Conservation (phyloP, 2,797 vertebrate species). For the Muscicapa striata region DNA sequence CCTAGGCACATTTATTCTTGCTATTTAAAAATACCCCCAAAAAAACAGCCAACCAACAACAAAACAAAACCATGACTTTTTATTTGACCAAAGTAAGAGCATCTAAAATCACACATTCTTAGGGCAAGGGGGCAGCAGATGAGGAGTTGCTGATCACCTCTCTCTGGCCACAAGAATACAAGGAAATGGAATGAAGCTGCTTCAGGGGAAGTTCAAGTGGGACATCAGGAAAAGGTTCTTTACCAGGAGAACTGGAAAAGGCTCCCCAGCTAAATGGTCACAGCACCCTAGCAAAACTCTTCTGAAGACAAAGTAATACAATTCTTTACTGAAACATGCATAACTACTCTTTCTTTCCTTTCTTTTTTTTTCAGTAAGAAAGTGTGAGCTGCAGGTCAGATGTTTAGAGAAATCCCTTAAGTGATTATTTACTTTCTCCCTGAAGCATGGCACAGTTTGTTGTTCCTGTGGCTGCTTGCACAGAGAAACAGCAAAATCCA, state of each 20-base stretch:
- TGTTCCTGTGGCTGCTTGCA: slow-evolving; percentile 35
- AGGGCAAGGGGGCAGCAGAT: background rate
- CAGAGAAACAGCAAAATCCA: slow-evolving; percentile 34
- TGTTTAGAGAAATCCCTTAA: slow-evolving; percentile 45
- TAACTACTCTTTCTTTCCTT: background rate
- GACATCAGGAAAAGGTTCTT: background rate
- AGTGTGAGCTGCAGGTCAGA: slow-evolving; percentile 8
- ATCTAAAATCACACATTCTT: background rate
- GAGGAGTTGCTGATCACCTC: background rate
- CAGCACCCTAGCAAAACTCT: background rate
- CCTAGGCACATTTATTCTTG: background rate
- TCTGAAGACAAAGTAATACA: background rate
- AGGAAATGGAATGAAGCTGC: background rate
- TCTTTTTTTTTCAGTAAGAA: background rate
- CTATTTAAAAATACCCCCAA: background rate
- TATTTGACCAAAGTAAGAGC: background rate
- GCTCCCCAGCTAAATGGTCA: background rate
- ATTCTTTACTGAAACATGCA: background rate
- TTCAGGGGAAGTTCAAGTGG: background rate
- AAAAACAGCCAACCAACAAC: background rate
- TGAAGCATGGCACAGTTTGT: slow-evolving; percentile 27
- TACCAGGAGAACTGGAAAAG: background rate
- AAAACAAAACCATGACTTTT: background rate
- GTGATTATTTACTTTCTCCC: slow-evolving; percentile 41
- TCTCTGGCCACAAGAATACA: background rate